Base-by-base conservation (phyloP, 2,113 vertebrate genomes). In the Canis aureus region DNA sequence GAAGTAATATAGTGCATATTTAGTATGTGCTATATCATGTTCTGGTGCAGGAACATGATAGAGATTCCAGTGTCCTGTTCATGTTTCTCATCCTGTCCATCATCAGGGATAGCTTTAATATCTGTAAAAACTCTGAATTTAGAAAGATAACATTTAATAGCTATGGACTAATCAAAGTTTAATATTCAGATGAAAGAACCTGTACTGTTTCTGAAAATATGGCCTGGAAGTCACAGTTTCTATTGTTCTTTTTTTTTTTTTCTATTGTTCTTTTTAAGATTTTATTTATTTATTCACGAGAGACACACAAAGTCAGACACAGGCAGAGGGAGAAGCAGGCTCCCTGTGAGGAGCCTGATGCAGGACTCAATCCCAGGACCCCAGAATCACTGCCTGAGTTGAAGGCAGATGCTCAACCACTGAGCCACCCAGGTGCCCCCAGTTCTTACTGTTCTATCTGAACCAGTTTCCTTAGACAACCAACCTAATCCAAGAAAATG, bases 91-190 rank as follows among this genome's bases (percentile, higher is more conserved):
- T 8, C 17, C 27, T n/a, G 6, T 51, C 57, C 5, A 43, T 55
- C 35, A 79, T 22, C 57, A 51, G 8, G 25, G 38, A 66, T 0
- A 55, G 84, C 55, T 19, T 94, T 90, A 80, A 25, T 74, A 79
- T 53, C 53, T 82, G 20, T 6, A 22, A 49, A 84, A 83, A 17
- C 17, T 92, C 67, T 23, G 32, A 73, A 80, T 83, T 80, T 84
- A 93, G 49, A 71, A 95, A 64, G 17, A 80, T 11, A 78, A 79
- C 11, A 73, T 27, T 59, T 23, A 83, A 94, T 7, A 88, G n/a
- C 49, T 38, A 38, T 3, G 20, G 49, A 43, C 17, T 69, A 19
- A n/a, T 59, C 64, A 11, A 89, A 85, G 60, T 60, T 38, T 25
- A 35, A 29, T 62, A 10, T 74, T 74, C n/a, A 82, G 1, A 27